A percentile compares a stretch with the other conserved stretches of the same genome.
Conservation (phyloP, 2,888 invertebrate genomes). For the Volucella inanis region DNA sequence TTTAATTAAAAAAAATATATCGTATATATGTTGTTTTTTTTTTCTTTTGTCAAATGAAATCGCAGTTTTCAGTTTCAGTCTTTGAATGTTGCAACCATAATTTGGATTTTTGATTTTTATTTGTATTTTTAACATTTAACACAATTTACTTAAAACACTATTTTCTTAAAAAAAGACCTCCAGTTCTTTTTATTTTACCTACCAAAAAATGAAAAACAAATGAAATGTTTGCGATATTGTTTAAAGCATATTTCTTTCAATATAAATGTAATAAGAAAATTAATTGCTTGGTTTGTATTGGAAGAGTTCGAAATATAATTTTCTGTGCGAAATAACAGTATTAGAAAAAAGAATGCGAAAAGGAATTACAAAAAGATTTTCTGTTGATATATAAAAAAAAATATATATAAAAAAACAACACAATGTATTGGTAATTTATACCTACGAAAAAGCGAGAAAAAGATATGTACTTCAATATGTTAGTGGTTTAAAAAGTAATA, state of each 20-base stretch:
- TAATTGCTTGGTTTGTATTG: conserved; percentile 61
- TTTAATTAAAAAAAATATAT: conserved; percentile 25
- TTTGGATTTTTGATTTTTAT: conserved; percentile 21
- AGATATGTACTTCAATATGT: conserved; percentile 72
- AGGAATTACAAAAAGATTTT: conserved; percentile 57
- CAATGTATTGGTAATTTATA: conserved; percentile 58
- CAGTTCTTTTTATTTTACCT: conserved; percentile 74
- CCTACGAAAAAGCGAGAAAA: conserved; percentile 68
- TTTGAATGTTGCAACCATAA: conserved; percentile 74
- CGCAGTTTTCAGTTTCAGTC: conserved; percentile 69
- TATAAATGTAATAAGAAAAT: conserved; percentile 47
- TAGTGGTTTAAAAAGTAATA: conserved; percentile 68
- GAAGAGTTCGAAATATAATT: conserved; percentile 65
- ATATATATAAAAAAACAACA: conserved; percentile 52
- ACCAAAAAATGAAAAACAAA: conserved; percentile 20
- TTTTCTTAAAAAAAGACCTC: conserved; percentile 33
- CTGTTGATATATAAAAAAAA: conserved; percentile 25
- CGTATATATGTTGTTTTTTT: not conserved
- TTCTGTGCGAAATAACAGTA: conserved; percentile 70
- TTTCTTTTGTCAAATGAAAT: conserved; percentile 42
- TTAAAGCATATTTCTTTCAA: conserved; percentile 47
- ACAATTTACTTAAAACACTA: conserved; percentile 29
- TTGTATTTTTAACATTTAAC: conserved; percentile 23
- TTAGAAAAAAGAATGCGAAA: conserved; percentile 70
- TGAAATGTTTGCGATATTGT: conserved; percentile 40